Base-by-base conservation (phyloP, 1,140 invertebrate genomes). In the Drosophila arizonae region DNA sequence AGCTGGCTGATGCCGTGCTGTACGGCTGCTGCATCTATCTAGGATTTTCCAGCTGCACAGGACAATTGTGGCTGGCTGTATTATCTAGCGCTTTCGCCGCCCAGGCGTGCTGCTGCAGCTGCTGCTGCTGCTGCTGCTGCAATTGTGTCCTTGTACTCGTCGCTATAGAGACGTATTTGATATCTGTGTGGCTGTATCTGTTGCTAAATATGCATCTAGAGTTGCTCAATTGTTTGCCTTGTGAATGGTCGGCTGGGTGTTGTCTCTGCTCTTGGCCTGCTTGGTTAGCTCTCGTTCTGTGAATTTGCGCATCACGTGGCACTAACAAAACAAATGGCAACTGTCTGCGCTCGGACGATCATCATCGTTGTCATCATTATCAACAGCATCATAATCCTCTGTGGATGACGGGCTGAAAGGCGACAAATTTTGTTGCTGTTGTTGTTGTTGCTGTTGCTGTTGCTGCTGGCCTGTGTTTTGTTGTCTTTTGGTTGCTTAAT, bases 271-370 rank as follows among this genome's bases (percentile, higher is more conserved):
- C 79, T 86, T 77, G 76, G 86, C 69, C 84, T 73, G 71, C 76
- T 68, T 66, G 82, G 81, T 72, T 71, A 72, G 78, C 68, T 72
- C 76, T 87, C 78, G 79, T 82, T 88, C 82, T 69, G 79, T 82
- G 68, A 70, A 76, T 86, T 87, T 86, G 73, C 82, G 82, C 82
- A 86, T 86, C 81, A 87, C 75, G 82, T 86, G 84, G 62, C 82
- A 68, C 79, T 65, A 70, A 55, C 72, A 64, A 86, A 87, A 87
- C 77, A 86, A 86, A 86, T 82, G 79, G 68, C 76, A 79, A 74
- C 84, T 79, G 84, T 79, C 84, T 72, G 56, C 17, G 60, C 41
- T 56, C 15, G 43, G 51, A 30, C 15, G 39, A 39, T 50, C 61
- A 64, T 30, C 41, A 21, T 13, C 55, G 63, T 55, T 66, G 51